These are phyloP conservation scores for Pseudomyrmex cubaensis DNA, from an alignment of 1,140 invertebrate genomes.

Conservation along the genomic window DNA sequence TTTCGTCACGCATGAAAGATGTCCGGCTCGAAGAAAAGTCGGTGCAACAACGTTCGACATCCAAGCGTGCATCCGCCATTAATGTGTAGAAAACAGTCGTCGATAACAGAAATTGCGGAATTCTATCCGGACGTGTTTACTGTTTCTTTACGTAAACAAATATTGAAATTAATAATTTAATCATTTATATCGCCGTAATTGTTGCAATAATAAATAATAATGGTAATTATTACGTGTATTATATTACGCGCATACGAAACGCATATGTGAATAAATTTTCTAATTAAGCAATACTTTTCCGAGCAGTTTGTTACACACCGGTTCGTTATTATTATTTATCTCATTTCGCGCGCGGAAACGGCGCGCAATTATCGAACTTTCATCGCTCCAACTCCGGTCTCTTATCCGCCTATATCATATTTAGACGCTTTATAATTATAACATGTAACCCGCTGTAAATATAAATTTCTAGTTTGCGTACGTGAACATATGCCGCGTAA, in stretches of 20 bases:
- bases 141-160: not conserved
- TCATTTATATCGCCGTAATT: too few species aligned
- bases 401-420: conserved; percentile 5
- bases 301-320: not conserved
- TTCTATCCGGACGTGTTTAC: not conserved
- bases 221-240: too few species aligned
- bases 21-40: not conserved
- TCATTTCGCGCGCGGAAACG: not conserved
- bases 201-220: too few species aligned
- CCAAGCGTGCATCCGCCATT: not conserved
- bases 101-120: not conserved
- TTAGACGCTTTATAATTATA: conserved; percentile 42
- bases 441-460: conserved; percentile 7
- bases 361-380: conserved; percentile 43
- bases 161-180: too few species aligned
- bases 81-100: conserved; percentile 5
- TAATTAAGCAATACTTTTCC: not conserved
- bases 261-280: not conserved
- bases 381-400: not conserved
- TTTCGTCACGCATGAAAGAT: conserved; percentile 12
- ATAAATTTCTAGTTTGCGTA: conserved; percentile 31
- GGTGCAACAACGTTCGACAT: not conserved
- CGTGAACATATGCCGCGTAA: not conserved
- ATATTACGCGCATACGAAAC: too few species aligned
- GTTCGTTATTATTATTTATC: not conserved